Base-by-base conservation (phyloP, 2,888 invertebrate species). In the Nasonovia ribisnigri region DNA sequence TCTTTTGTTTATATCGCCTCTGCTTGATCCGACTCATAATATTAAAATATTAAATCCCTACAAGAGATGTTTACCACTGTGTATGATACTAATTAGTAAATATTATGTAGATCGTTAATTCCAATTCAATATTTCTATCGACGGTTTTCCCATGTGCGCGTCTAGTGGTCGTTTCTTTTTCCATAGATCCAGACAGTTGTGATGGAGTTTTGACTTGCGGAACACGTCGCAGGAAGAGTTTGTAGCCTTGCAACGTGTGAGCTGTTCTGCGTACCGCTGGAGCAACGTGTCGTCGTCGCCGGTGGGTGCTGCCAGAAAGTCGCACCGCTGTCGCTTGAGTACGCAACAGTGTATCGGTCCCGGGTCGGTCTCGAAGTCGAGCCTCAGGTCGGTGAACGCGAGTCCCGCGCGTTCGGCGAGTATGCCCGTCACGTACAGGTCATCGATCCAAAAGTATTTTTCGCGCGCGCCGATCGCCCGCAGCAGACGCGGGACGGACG, bases 361-460 rank as follows among this genome's bases (percentile, higher is more conserved):
- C 26, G 97, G 96, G 95, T 98, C 97, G 20, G 97, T 97, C 13
- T 98, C 96, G 96, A 97, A 98, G 95, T 97, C 96, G 36, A 96
- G 95, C 89, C 96, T 96, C 36, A 98, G 95, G 92, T 97, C 97
- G 94, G 96, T 96, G 86, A 97, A 95, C 84, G 96, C 96, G n/a
- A 97, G 96, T 84, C 96, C 96, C 48, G 97, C 95, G 54, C 96
- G 96, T 92, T 97, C 96, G 16, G 97, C 96, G 57, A 98, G 96
- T 90, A 98, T 96, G 2, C 99, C 99, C 0, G 98, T 99, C 0
- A 99, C 96, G 95, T 97, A 97, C 88, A 98, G 97, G 95, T 99
- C 99, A 95, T 99, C 99, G 94, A 99, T 98, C 98, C 99, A 99
- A 96, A 99, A 98, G 95, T 97, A 98, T 42, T 96, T 96, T n/a